phyloP scores from a whole-genome alignment of 1,140 invertebrate genomes.

The Metaphire vulgaris region DNA sequence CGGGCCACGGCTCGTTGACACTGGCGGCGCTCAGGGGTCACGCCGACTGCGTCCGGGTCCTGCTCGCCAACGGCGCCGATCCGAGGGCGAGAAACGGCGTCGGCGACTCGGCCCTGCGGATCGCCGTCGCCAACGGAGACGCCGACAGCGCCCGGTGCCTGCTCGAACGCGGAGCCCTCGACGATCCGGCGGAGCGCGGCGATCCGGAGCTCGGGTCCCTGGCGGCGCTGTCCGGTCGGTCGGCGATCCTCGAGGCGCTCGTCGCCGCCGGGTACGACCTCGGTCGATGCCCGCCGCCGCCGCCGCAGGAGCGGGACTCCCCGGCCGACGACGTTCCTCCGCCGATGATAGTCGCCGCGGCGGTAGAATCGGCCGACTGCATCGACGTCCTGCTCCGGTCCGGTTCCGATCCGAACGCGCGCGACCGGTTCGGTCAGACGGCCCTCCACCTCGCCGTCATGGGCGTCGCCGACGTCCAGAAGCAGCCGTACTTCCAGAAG shows the following conservation, averaged over 20 bases:
- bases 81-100: conserved; percentile 52
- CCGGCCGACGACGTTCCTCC: conserved; percentile 6
- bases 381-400: conserved; percentile 18
- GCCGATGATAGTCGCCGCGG: conserved; percentile 15
- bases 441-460: conserved; percentile 62
- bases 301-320: background rate
- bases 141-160: conserved; percentile 53
- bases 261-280: conserved; percentile 10
- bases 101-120: conserved; percentile 25
- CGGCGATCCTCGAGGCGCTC: conserved; percentile 3
- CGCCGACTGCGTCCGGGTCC: conserved; percentile 60
- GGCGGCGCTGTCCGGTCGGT: conserved; percentile 1
- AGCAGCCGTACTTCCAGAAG: conserved; percentile 6
- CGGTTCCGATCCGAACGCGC: conserved; percentile 71
- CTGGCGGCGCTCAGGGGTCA: conserved; percentile 75
- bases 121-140: conserved; percentile 15
- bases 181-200: background rate
- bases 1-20: conserved; percentile 57
- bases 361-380: conserved; percentile 7
- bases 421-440: conserved; percentile 67
- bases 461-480: conserved; percentile 9
- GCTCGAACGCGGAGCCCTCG: conserved; percentile 57
- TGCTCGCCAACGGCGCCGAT: conserved; percentile 63
- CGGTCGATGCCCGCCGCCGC: background rate
- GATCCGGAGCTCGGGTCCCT: conserved; percentile 6